Conservation (phyloP, 2,797 vertebrate species). For the Microcaecilia unicolor region DNA sequence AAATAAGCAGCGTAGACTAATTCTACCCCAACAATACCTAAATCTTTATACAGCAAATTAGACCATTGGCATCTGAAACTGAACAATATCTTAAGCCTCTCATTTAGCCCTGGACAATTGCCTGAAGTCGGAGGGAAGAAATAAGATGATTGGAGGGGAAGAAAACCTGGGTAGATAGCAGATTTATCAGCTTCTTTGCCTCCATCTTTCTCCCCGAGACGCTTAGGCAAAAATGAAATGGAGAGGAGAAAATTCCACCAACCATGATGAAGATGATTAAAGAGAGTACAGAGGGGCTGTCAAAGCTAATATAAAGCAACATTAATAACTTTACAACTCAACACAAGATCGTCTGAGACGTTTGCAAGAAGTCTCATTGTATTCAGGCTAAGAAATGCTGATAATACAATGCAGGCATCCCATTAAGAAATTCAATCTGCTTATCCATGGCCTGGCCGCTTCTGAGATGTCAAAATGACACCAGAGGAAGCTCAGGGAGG, state of each 20-base stretch:
- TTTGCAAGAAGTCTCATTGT: slow-evolving; percentile 40
- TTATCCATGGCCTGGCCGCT: too few relatives aligned
- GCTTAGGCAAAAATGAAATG: slow-evolving; percentile 43
- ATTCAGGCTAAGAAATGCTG: slow-evolving; percentile 20
- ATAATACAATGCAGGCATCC: slow-evolving; percentile 23
- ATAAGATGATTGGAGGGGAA: slow-evolving; percentile 1
- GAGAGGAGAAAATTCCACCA: slow-evolving; percentile 33
- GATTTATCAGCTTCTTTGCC: slow-evolving; percentile 19
- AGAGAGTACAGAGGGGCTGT: slow-evolving; percentile 52
- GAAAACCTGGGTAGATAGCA: not conserved
- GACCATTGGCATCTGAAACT: not conserved
- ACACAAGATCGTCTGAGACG: slow-evolving; percentile 36
- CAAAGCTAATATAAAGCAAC: slow-evolving; percentile 58
- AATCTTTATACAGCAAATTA: slow-evolving; percentile 4
- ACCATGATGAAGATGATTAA: slow-evolving; percentile 55
- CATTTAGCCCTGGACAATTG: not conserved
- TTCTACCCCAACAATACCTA: slow-evolving; percentile 6
- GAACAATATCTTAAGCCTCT: slow-evolving; percentile 2
- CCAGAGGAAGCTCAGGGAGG: too few relatives aligned
- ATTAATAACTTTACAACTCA: slow-evolving; percentile 58
- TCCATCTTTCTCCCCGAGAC: slow-evolving; percentile 22
- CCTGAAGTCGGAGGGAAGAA: not conserved
- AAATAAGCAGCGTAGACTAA: not conserved
- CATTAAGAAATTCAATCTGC: too few relatives aligned
- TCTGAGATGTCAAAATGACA: too few relatives aligned